Base-by-base conservation (phyloP, 2,888 invertebrate genomes). In the Hedya salicella region DNA sequence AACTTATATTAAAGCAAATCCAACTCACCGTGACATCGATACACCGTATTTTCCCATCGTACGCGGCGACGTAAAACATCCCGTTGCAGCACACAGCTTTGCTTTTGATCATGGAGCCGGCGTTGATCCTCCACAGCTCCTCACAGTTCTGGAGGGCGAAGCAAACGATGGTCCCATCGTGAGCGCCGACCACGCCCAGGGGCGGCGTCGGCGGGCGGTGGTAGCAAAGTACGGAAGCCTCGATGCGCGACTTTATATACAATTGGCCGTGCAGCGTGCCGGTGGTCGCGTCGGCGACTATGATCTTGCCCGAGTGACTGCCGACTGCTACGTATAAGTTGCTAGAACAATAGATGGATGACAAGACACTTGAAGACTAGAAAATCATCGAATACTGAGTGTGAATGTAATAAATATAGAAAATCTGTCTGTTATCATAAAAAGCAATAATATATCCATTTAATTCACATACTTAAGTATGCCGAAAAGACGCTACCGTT, bases 101-200 rank as follows among this genome's bases (percentile, higher is more conserved):
- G 78, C 95, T 94, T 86, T 96, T 96, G 13, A 97, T 93, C 85
- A 94, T 93, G 46, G 93, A 93, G 0, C 85, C 88, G 3, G 96
- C 94, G 75, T 90, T 83, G 71, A 92, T 94, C 70, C 87, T 91
- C 96, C 96, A 96, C 44, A 88, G 67, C 54, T 94, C 91, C 39
- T 81, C 72, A 54, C 95, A 95, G 62, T 83, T 88, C 30, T 87
- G 80, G 2, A 94, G 78, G 52, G 92, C 78, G 68, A 97, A 89
- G 71, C 95, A 95, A 71, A 97, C 95, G 1, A 98, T 80, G 13
- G 89, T 89, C 4, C 96, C 95, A 85, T 97, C 95, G 82, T 97
- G 96, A 68, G 96, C 95, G 16, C 97, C 97, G 17, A 97, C 94
- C 66, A 95, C 90, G 0, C 95, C 94, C 72, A 85, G 83, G 3